Base-by-base conservation (phyloP, 2,888 invertebrate genomes). In the Brenthis daphne region DNA sequence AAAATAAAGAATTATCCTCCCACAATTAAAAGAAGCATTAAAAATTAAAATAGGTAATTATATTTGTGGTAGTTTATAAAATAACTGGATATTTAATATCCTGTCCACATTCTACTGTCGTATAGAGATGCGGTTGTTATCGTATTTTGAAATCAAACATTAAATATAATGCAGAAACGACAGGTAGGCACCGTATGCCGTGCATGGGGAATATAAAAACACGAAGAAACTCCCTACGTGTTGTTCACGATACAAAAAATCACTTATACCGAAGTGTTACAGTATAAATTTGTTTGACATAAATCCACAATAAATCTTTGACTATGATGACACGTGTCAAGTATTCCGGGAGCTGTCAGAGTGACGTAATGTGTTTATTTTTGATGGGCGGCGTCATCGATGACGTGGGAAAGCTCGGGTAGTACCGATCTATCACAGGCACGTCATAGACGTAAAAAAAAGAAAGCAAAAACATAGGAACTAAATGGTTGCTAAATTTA, bases 341-440 rank as follows among this genome's bases (percentile, higher is more conserved):
- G 81, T 82, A 80, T 78, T 77, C 80, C 85, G 81, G 86, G 85
- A 87, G 89, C 89, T 87, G 89, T 88, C 90, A 85, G 74, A 82
- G 77, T 86, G 84, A 85, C 86, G 87, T 86, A 85, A 88, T 85
- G 85, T 87, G 86, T 88, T 85, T 90, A 89, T 90, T 87, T 85
- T 85, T 84, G 83, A 85, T 82, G 78, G 80, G 78, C 80, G 79
- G 75, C 81, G 81, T 80, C 81, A 80, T 76, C 77, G 83, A 77
- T 82, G 88, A 87, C 87, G 83, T 87, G 88, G 82, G 85, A 87
- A 85, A 76, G 74, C 69, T 69, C 67, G 61, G 64, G 66, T 65
- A 56, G 67, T 61, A 70, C 64, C 43, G 72, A 67, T 69, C 73
- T 74, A 75, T 70, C 71, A 76, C 73, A 37, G 55, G 51, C 29